A percentile compares a stretch with the other conserved stretches of the same genome.
phyloP scores from a whole-genome alignment of 1,140 invertebrate species.

The Sesamia nonagrioides region DNA sequence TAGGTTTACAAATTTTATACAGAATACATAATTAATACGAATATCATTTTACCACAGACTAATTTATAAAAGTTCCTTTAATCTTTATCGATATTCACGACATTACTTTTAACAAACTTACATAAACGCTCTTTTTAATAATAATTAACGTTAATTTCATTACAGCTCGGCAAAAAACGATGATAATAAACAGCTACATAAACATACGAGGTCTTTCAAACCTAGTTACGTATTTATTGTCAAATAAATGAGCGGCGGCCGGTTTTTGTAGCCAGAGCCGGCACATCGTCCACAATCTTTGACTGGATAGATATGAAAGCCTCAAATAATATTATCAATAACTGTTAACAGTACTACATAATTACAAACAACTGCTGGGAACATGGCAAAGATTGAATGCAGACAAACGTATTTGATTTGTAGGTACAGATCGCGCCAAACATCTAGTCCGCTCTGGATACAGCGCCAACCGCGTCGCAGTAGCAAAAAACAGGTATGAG shows the following conservation, averaged over 20 bases:
- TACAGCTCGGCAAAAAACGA: constrained; percentile 48
- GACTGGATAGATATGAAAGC: constrained; percentile 38
- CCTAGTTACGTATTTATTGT: constrained; percentile 45
- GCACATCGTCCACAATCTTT: neutral
- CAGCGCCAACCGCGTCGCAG: no score
- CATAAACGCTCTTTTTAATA: constrained; percentile 44
- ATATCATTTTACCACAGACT: constrained; percentile 55
- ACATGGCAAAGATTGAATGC: constrained; percentile 41
- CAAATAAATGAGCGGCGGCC: neutral
- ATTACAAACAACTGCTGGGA: constrained; percentile 47
- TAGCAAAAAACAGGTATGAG: no score
- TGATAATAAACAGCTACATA: constrained; percentile 46
- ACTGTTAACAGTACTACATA: constrained; percentile 44
- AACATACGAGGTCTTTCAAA: constrained; percentile 47
- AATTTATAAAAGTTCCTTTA: constrained; percentile 39
- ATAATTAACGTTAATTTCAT: constrained; percentile 49
- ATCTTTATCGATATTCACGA: constrained; percentile 42
- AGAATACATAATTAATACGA: constrained; percentile 56
- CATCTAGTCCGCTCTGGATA: no score
- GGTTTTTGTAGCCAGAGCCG: neutral
- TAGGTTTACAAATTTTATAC: constrained; percentile 68
- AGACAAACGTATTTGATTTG: constrained; percentile 26
- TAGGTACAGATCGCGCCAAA: no score
- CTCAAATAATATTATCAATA: constrained; percentile 48
- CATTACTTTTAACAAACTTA: constrained; percentile 48